Evolutionary conservation across 2,888 invertebrate species (phyloP), one percentile per base, ranked within the genome.

Genomic region (Norana najaformis): DNA sequence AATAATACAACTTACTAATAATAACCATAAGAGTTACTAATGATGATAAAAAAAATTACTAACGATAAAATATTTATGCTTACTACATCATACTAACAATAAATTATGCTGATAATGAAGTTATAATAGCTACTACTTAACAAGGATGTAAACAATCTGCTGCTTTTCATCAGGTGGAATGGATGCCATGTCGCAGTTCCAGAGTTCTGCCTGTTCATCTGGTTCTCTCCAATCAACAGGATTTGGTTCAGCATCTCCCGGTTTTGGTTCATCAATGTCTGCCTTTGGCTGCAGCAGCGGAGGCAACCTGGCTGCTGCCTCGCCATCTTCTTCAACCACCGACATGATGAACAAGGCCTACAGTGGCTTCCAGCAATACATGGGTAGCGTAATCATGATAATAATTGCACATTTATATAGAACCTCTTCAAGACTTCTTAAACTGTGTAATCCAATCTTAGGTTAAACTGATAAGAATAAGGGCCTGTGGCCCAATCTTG

Each of bases 281-380:
- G 85, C 35, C 0, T 85, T 30, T 23, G 85, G 85, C 36, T 35
- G 36, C 20, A 8, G 34, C 1, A 34, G 85, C 11, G 85, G 36
- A 13, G 37, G 85, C 36, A 23, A 11, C 85, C 20, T 37, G 36
- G 85, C 85, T 1, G 34, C 88, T 11, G 88, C 88, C 4, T 88
- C 88, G 5, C 36, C 41, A 0, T 34, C 39, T 37, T 34, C 88
- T 2, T 41, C 88, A 35, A 47, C 36, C 41, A 34, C 89, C 35
- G 89, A 89, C 23, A 89, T 89, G 89, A 69, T 89, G 89, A 89
- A 69, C 37, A 89, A 89, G 30, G 89, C 89, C 16, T 89, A 89
- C 69, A 47, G 47, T 16, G 89, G 89, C 37, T 89, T 89, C 53
- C 89, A 89, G 53, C 89, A 89, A 53, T 89, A 89, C 36, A 37